These are phyloP conservation scores for Microhierax caerulescens DNA, from an alignment of 2,797 vertebrate species.

Conservation along the genomic window DNA sequence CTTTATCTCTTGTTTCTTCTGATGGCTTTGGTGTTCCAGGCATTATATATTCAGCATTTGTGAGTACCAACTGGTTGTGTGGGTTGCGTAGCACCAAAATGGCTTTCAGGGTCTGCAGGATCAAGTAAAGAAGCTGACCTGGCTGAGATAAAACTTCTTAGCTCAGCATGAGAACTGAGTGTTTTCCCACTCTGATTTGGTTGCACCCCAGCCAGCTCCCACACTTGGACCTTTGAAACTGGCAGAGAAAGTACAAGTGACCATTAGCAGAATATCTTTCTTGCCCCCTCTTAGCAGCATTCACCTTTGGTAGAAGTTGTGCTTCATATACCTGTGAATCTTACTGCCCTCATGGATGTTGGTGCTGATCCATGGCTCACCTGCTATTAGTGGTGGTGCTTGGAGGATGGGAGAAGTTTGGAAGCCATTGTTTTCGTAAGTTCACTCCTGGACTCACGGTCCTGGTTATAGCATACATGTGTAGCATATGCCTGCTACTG, in stretches of 20 bases:
- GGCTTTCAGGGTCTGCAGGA: neutral
- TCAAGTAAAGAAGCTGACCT: neutral
- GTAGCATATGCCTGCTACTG: neutral
- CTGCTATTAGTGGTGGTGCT: neutral
- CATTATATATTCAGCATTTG: neutral
- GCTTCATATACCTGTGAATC: neutral
- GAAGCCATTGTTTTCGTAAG: neutral
- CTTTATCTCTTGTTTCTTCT: neutral
- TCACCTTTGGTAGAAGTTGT: neutral
- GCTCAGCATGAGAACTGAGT: neutral
- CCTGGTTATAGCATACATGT: fast-evolving
- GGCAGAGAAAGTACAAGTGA: neutral
- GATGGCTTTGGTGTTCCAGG: neutral
- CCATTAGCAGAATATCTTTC: neutral
- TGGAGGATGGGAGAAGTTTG: neutral
- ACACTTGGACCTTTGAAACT: neutral
- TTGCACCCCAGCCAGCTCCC: neutral
- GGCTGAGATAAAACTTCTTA: neutral
- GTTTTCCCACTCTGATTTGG: neutral
- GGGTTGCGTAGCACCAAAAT: neutral
- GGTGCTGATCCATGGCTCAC: neutral
- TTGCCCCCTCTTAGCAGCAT: neutral
- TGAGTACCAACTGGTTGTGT: neutral
- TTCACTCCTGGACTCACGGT: neutral
- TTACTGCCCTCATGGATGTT: neutral